phyloP scores from a whole-genome alignment of 2,797 vertebrate genomes.

The Sebastes vulpes region DNA sequence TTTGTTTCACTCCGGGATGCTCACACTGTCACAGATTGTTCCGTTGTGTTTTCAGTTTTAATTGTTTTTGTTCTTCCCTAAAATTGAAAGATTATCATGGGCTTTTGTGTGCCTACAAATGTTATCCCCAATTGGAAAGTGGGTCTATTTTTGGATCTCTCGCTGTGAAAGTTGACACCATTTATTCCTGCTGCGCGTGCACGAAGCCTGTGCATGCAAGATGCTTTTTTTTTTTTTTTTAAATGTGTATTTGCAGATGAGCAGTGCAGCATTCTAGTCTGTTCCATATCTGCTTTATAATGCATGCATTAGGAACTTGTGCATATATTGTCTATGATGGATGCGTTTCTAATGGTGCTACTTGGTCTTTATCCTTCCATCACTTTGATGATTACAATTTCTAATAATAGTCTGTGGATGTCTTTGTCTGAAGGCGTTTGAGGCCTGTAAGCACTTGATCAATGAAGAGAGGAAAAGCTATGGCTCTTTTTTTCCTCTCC shows the following conservation, averaged over 20 bases:
- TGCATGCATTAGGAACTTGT: slow-evolving; percentile 1
- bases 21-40: slow-evolving; percentile 63
- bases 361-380: slow-evolving; percentile 45
- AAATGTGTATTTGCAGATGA: slow-evolving; percentile 45
- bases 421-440: slow-evolving; percentile 51
- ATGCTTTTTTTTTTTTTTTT: slow-evolving; percentile 13
- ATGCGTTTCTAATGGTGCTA: slow-evolving; percentile 47
- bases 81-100: slow-evolving; percentile 84
- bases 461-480: slow-evolving; percentile 43
- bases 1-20: slow-evolving; percentile 63
- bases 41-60: slow-evolving; percentile 73
- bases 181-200: slow-evolving; percentile 70
- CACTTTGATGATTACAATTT: slow-evolving; percentile 46
- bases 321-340: slow-evolving; percentile 19
- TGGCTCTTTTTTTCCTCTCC: slow-evolving; percentile 34
- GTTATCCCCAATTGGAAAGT: slow-evolving; percentile 79
- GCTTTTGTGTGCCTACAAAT: slow-evolving; percentile 81
- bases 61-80: slow-evolving; percentile 76
- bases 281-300: slow-evolving; percentile 1
- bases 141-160: slow-evolving; percentile 83
- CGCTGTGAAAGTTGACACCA: slow-evolving; percentile 85
- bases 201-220: slow-evolving; percentile 33
- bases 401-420: slow-evolving; percentile 50
- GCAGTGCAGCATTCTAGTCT: slow-evolving; percentile 8
- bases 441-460: slow-evolving; percentile 46